These are phyloP conservation scores for Pionites leucogaster DNA, from an alignment of 2,113 vertebrate species.

Conservation along the genomic window DNA sequence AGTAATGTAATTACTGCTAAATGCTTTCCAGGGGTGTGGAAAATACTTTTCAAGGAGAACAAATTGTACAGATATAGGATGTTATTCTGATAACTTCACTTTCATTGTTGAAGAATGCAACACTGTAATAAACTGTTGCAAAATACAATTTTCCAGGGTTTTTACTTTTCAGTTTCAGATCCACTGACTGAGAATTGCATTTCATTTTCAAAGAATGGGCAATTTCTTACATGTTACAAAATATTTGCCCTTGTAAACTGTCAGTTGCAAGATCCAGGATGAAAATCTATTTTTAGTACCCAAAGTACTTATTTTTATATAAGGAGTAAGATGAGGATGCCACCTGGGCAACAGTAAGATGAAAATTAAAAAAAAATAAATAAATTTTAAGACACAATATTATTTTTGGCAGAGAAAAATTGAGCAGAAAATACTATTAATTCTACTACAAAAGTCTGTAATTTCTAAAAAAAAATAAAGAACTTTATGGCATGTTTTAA, in stretches of 20 bases:
- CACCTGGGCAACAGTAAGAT: not conserved
- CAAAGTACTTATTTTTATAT: not conserved
- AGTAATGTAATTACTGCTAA: not conserved
- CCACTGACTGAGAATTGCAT: not conserved
- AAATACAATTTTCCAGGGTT: not conserved
- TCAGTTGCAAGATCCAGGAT: not conserved
- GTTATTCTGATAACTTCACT: not conserved
- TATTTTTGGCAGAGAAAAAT: not conserved
- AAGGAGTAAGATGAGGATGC: not conserved
- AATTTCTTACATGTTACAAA: not conserved
- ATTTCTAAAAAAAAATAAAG: not conserved
- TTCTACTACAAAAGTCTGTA: not conserved
- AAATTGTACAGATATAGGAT: not conserved
- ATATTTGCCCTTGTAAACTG: constrained; percentile 17
- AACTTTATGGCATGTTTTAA: not conserved
- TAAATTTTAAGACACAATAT: not conserved
- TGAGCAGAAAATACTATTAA: not conserved
- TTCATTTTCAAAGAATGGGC: not conserved
- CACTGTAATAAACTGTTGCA: not conserved
- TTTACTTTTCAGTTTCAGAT: not conserved
- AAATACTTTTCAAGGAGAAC: not conserved
- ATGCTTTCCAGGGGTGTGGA: not conserved
- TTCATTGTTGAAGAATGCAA: not conserved
- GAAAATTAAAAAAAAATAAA: not conserved
- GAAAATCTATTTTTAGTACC: constrained; percentile 6